Conservation (phyloP, 2,888 invertebrate genomes). For the Tiliacea citrago region DNA sequence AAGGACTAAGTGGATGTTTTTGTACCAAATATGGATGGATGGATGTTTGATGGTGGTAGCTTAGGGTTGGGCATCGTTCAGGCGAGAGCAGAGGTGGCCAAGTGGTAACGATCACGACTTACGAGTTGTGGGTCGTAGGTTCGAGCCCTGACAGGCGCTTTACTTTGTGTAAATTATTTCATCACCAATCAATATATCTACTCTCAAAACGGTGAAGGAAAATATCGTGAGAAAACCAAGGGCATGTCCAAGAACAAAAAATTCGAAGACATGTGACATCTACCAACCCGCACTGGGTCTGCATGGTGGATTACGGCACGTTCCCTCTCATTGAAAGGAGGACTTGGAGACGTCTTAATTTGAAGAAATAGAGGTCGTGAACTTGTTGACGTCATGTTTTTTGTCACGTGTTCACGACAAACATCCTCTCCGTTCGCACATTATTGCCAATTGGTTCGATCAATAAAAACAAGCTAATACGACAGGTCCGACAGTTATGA, state of each 20-base stretch:
- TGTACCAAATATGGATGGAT: constrained; percentile 46
- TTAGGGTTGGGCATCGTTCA: not conserved
- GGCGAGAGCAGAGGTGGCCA: not conserved
- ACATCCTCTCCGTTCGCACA: constrained; percentile 3
- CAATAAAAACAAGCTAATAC: constrained; percentile 28
- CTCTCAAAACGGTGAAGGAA: too few species aligned
- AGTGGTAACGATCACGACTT: too few species aligned
- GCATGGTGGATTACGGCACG: too few species aligned
- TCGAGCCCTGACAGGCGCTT: too few species aligned
- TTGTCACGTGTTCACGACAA: not conserved
- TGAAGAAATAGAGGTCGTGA: not conserved
- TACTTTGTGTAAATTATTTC: too few species aligned
- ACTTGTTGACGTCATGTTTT: not conserved
- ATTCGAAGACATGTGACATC: too few species aligned
- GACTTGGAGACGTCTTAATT: not conserved
- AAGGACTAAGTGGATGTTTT: constrained; percentile 53
- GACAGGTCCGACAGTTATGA: constrained; percentile 30
- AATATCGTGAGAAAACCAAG: too few species aligned
- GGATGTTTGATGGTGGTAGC: constrained; percentile 40
- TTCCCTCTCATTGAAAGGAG: too few species aligned
- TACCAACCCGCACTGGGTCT: too few species aligned
- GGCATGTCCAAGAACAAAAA: too few species aligned
- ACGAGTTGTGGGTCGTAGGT: too few species aligned
- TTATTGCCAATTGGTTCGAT: constrained; percentile 34
- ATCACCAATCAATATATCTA: too few species aligned